Conservation (phyloP, 1,140 invertebrate species). For the Portunus trituberculatus region DNA sequence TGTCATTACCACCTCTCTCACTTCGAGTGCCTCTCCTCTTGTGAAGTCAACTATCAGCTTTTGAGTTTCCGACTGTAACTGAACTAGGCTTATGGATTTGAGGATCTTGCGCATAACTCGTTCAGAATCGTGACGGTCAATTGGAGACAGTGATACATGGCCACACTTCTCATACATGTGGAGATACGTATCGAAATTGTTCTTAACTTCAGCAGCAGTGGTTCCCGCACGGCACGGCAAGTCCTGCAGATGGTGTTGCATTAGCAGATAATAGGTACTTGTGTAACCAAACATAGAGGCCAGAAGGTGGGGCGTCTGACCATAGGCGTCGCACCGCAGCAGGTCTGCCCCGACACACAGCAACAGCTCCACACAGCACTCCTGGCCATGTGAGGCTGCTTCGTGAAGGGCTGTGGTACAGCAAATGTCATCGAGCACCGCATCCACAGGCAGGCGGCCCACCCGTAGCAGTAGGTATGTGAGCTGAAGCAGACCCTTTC, state of each 20-base stretch:
- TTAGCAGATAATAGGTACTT: background rate
- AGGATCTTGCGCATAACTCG: too few relatives aligned
- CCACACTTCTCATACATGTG: too few relatives aligned
- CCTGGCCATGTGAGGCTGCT: conserved; percentile 37
- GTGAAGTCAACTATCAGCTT: too few relatives aligned
- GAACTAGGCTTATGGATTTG: too few relatives aligned
- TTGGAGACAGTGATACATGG: too few relatives aligned
- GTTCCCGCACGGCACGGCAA: conserved; percentile 36
- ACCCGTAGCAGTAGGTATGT: background rate
- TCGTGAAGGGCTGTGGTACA: conserved; percentile 39
- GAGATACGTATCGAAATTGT: background rate
- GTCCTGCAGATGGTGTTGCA: background rate
- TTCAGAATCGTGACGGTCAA: too few relatives aligned
- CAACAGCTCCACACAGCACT: background rate
- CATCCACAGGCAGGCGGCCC: background rate
- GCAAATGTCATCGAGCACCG: background rate
- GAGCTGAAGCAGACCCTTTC: background rate
- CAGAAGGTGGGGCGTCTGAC: conserved; percentile 16
- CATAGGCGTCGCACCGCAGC: background rate
- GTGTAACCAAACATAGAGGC: conserved; percentile 52
- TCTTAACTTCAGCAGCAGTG: background rate
- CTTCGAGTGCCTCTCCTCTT: background rate
- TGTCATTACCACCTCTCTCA: background rate
- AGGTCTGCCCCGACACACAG: background rate
- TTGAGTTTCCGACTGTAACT: too few relatives aligned